Base-by-base conservation (phyloP, 2,113 vertebrate species). In the Tachysurus fulvidraco region DNA sequence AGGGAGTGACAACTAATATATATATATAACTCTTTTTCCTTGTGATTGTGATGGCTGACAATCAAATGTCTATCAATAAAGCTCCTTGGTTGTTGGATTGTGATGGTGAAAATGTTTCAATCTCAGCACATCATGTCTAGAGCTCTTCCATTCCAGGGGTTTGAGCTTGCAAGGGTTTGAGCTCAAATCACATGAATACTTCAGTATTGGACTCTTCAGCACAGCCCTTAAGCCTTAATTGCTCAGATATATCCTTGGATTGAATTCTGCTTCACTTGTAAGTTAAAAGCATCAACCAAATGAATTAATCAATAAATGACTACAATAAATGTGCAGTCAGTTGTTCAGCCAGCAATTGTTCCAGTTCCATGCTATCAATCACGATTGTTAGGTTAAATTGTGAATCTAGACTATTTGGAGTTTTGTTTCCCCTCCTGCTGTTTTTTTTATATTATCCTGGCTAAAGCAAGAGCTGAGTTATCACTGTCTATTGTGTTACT, bases 201-300 rank as follows among this genome's bases (percentile, higher is more conserved):
- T 82, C 25, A 50, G 5, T 64, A 50, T 46, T 81, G 55, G 30
- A 36, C 78, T 41, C 78, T 60, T 59, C 57, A 81, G 78, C 78
- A 60, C 54, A 60, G 10, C 11, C 14, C 2, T 62, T 81, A 62
- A 81, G 57, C 79, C 59, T 64, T 82, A 82, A 82, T 82, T 82
- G 80, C 60, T 50, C 41, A 82, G 60, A 64, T 28, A 82, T 64
- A 82, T 82, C 41, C 59, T 50, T 46, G 36, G 59, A 82, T 82
- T 50, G 80, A 41, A 82, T 82, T 65, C 80, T 64, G 80, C 80
- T 46, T 80, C 78, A 28, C 59, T 82, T 82, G 59, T 64, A 82
- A 62, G 80, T 82, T 82, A 82, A 82, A 82, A 82, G 60, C 80
- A 82, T 46, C 80, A 82, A 82, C 59, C 59, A 82, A 82, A 82